These are phyloP conservation scores for Tribolium freemani DNA, from an alignment of 2,888 invertebrate genomes.

Conservation along the genomic window DNA sequence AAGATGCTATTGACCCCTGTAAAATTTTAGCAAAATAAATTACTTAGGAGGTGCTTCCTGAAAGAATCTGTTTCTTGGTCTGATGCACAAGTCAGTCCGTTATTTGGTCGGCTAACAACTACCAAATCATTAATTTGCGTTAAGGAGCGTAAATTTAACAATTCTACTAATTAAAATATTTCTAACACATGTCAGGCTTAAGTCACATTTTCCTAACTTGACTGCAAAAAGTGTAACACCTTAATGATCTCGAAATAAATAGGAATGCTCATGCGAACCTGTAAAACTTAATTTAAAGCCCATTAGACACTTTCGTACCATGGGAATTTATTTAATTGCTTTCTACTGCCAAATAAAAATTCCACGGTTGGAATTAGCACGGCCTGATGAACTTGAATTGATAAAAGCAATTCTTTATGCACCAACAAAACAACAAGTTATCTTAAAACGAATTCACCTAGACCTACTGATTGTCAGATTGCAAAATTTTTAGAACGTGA, in stretches of 20 bases:
- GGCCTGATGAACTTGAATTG: not conserved
- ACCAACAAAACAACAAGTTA: not conserved
- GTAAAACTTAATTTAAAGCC: slow-evolving; percentile 15
- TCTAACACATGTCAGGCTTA: not conserved
- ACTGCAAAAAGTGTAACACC: not conserved
- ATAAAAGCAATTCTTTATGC: not conserved
- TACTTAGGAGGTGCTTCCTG: slow-evolving; percentile 4
- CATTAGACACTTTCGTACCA: not conserved
- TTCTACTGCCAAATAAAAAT: slow-evolving; percentile 1
- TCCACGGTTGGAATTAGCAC: not conserved
- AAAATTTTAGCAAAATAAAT: not conserved
- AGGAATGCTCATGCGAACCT: slow-evolving; percentile 4
- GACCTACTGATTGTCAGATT: slow-evolving; percentile 5
- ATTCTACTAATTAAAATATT: slow-evolving; percentile 26
- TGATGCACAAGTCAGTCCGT: slow-evolving; percentile 32
- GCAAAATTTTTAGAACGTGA: slow-evolving; percentile 7
- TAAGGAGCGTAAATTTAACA: slow-evolving; percentile 29
- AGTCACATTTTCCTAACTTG: not conserved
- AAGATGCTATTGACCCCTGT: slow-evolving; percentile 1
- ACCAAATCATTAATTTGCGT: slow-evolving; percentile 39
- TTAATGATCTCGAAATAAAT: slow-evolving; percentile 11
- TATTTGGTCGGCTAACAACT: slow-evolving; percentile 33
- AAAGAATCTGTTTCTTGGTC: slow-evolving; percentile 32
- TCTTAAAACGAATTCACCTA: slow-evolving; percentile 4
- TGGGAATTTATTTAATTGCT: slow-evolving; percentile 33